phyloP scores from a whole-genome alignment of 2,797 vertebrate species.

The Fundulus diaphanus region DNA sequence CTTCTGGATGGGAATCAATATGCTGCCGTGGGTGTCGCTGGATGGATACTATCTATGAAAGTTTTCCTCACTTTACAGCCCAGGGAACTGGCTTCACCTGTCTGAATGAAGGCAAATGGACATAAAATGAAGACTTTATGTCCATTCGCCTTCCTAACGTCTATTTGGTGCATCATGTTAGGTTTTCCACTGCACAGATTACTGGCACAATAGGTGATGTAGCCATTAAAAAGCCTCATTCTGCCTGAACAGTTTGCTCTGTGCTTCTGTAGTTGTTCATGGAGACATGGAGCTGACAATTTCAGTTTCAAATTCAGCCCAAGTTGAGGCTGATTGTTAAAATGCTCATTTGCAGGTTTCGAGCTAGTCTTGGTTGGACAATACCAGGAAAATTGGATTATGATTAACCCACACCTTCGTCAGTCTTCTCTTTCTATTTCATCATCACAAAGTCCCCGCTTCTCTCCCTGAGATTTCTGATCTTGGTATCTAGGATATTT shows the following conservation, averaged over 20 bases:
- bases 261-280: not conserved
- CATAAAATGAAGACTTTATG: not conserved
- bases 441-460: too few species aligned
- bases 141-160: not conserved
- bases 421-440: too few species aligned
- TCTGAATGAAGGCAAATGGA: not conserved
- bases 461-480: too few species aligned
- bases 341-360: not conserved
- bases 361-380: not conserved
- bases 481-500: too few species aligned
- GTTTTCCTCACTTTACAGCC: too few species aligned
- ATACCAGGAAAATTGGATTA: not conserved
- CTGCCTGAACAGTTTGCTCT: not conserved
- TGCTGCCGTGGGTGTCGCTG: too few species aligned
- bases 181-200: not conserved
- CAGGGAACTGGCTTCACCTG: not conserved
- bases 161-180: not conserved
- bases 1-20: too few species aligned
- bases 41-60: too few species aligned
- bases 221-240: not conserved
- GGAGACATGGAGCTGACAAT: not conserved
- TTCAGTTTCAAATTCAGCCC: not conserved
- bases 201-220: not conserved
- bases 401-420: not conserved
- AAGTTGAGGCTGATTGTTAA: not conserved